Evolutionary conservation across 2,888 invertebrate genomes (phyloP), one percentile per base, ranked within the genome.

Genomic region (Calameuta pallipes): DNA sequence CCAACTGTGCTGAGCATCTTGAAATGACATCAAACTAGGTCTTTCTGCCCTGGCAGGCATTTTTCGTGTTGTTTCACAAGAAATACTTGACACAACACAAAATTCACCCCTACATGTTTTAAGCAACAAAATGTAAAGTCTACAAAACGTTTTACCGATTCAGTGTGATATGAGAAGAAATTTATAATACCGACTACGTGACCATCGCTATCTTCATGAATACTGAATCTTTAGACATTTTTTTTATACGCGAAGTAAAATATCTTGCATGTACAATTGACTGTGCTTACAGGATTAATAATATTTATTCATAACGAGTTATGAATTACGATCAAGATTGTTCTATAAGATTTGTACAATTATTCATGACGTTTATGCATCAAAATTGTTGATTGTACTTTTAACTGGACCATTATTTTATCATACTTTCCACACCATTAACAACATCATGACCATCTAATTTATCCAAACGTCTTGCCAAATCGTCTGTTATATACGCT

Each of bases 1-100:
- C 97, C 97, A 97, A 83, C 93, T 93, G 83, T 90, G 90, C 73
- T 91, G 89, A 69, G 90, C 87, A 80, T 92, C 92, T 85, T 91
- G 91, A 85, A 89, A 91, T 77, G 89, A 88, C 88, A 90, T 87
- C 80, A 89, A 87, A 85, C 83, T 87, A 74, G 90, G 87, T 74
- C 87, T 83, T 80, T 90, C 91, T 80, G 89, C 87, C 83, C 88
- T 85, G 11, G 89, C 87, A 69, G 91, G 91, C 92, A 92, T 92
- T 82, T 82, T 85, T 34, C 31, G 33, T 12, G 71, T 71, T 71
- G 56, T 41, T 56, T 56, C 56, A 56, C 56, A 56, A 56, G 9
- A 56, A 56, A 56, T 56, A 56, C 23, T 71, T 71, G 34, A 13
- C 15, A 31, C 71, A 71, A 34, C 31, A 71, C 12, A 23, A 31